These are phyloP conservation scores for Apotomis betuletana DNA, from an alignment of 2,888 invertebrate genomes.

Conservation along the genomic window DNA sequence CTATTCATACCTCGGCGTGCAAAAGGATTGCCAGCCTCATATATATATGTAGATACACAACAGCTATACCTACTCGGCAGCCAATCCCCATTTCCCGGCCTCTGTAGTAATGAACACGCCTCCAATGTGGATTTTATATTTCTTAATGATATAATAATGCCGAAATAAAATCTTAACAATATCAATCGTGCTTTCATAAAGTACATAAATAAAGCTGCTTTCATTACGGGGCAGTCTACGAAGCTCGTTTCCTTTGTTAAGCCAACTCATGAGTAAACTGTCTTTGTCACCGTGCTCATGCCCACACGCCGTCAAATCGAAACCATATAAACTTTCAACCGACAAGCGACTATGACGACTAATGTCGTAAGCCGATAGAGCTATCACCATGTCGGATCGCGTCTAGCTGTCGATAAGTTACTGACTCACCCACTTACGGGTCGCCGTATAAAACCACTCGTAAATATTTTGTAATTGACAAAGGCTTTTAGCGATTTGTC, in stretches of 20 bases:
- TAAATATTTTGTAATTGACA: slow-evolving; percentile 38
- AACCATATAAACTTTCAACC: slow-evolving; percentile 34
- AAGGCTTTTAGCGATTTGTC: slow-evolving; percentile 30
- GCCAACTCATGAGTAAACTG: slow-evolving; percentile 23
- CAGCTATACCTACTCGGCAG: no score
- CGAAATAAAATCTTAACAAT: background rate
- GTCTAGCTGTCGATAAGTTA: slow-evolving; percentile 61
- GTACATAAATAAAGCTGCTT: background rate
- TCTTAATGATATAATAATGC: background rate
- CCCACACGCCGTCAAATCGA: slow-evolving; percentile 28
- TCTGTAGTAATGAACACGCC: no score
- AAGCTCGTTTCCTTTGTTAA: slow-evolving; percentile 22
- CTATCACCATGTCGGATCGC: slow-evolving; percentile 71
- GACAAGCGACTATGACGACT: slow-evolving; percentile 33
- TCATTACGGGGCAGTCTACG: background rate
- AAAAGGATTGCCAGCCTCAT: no score
- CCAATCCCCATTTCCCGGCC: no score
- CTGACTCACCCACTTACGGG: slow-evolving; percentile 60
- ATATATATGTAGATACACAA: no score
- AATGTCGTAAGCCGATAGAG: slow-evolving; percentile 40
- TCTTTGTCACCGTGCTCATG: slow-evolving; percentile 23
- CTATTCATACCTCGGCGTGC: no score
- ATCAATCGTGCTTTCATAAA: background rate
- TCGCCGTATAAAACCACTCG: slow-evolving; percentile 30
- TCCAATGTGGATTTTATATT: no score